phyloP scores from a whole-genome alignment of 2,113 vertebrate species.

The Ailurus styani region DNA sequence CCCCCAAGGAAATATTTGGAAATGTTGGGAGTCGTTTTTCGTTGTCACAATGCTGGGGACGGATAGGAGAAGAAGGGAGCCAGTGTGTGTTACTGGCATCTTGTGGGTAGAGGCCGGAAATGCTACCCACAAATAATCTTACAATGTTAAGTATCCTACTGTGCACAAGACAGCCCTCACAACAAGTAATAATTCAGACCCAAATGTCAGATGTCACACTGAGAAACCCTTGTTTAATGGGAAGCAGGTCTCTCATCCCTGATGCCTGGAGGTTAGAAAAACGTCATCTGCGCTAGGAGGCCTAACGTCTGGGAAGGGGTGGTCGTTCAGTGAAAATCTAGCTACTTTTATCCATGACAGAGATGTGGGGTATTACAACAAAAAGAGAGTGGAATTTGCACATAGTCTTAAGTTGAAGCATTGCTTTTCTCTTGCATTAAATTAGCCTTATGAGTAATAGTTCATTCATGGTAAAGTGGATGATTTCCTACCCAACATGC shows the following conservation, averaged over 20 bases:
- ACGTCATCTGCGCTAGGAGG: background rate
- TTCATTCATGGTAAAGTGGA: background rate
- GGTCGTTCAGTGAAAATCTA: background rate
- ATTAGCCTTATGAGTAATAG: background rate
- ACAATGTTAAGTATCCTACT: background rate
- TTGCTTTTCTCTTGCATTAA: background rate
- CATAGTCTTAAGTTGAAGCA: background rate
- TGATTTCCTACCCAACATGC: background rate
- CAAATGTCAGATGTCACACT: background rate
- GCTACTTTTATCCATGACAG: background rate
- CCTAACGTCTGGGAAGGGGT: background rate
- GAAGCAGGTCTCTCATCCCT: background rate
- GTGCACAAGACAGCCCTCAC: background rate
- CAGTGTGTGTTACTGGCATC: background rate
- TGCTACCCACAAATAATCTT: background rate
- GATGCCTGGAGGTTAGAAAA: background rate
- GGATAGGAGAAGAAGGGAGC: background rate
- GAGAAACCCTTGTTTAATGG: no score
- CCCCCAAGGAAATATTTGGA: background rate
- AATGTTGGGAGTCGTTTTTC: background rate
- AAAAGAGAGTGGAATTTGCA: background rate
- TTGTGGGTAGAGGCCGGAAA: background rate
- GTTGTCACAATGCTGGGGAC: background rate
- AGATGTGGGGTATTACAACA: background rate
- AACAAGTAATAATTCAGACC: background rate